A percentile compares a stretch with the other conserved stretches of the same genome.
These are phyloP conservation scores for Rhinolophus sinicus DNA, from an alignment of 2,113 vertebrate genomes.

Conservation along the genomic window DNA sequence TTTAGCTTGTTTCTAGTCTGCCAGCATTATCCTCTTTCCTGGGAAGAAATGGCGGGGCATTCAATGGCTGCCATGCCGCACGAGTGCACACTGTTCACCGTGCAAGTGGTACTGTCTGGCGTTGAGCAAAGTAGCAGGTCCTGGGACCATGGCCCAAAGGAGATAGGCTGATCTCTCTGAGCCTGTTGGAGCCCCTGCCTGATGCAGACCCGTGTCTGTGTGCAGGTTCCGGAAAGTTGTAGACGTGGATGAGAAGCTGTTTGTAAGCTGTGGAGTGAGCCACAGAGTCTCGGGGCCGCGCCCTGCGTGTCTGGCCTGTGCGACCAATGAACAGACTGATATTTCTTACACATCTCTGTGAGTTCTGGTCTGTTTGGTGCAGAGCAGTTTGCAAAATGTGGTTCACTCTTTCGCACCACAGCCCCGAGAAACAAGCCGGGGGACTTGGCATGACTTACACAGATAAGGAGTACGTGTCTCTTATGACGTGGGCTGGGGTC, in stretches of 20 bases:
- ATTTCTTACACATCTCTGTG: neutral
- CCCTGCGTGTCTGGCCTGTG: neutral
- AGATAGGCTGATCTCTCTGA: neutral
- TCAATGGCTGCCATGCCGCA: neutral
- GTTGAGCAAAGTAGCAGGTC: neutral
- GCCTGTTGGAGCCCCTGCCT: neutral
- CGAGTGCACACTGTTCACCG: neutral
- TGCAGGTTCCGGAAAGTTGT: neutral
- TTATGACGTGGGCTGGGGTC: neutral
- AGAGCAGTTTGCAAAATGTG: neutral
- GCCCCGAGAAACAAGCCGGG: neutral
- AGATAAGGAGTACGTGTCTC: neutral
- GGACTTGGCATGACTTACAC: neutral
- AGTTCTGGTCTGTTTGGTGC: neutral
- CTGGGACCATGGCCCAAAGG: neutral
- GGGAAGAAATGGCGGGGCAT: neutral
- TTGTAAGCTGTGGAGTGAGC: neutral
- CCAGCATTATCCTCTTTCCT: neutral
- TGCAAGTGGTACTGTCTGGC: neutral
- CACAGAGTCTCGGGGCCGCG: neutral
- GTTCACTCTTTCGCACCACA: neutral
- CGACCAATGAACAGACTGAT: neutral
- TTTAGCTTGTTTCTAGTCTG: neutral
- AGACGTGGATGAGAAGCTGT: neutral
- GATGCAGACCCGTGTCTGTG: neutral